phyloP scores from a whole-genome alignment of 2,888 invertebrate genomes.

The Frankliniella fusca region DNA sequence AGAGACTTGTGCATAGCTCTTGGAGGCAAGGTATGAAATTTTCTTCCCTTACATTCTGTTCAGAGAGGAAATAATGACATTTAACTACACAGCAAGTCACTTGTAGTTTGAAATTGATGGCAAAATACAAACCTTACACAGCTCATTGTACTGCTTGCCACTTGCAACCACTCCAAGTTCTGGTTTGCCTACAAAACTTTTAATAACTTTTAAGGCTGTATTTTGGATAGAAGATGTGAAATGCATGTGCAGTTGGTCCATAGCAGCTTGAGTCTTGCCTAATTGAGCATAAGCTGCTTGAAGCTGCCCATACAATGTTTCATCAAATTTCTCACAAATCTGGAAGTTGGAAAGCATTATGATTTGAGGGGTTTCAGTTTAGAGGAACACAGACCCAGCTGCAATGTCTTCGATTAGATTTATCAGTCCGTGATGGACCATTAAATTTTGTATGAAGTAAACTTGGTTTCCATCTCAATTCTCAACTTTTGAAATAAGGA shows the following conservation, averaged over 20 bases:
- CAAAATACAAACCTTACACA: constrained; percentile 58
- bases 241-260: constrained; percentile 94
- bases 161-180: constrained; percentile 45
- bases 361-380: too few species aligned
- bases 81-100: constrained; percentile 8
- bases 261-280: constrained; percentile 86
- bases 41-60: constrained; percentile 54
- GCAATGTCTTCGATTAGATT: background rate
- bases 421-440: background rate
- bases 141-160: constrained; percentile 73
- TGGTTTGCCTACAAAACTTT: constrained; percentile 54
- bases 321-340: constrained; percentile 69
- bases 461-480: too few species aligned
- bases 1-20: constrained; percentile 81
- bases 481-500: too few species aligned
- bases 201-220: constrained; percentile 61
- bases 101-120: background rate
- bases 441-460: background rate
- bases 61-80: constrained; percentile 34
- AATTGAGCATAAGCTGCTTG: constrained; percentile 83
- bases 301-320: constrained; percentile 71
- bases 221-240: constrained; percentile 89
- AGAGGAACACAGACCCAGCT: too few species aligned
- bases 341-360: constrained; percentile 41
- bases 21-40: constrained; percentile 71